Evolutionary conservation across 2,888 invertebrate species (phyloP).

Genomic region (Polydrusus cervinus): DNA sequence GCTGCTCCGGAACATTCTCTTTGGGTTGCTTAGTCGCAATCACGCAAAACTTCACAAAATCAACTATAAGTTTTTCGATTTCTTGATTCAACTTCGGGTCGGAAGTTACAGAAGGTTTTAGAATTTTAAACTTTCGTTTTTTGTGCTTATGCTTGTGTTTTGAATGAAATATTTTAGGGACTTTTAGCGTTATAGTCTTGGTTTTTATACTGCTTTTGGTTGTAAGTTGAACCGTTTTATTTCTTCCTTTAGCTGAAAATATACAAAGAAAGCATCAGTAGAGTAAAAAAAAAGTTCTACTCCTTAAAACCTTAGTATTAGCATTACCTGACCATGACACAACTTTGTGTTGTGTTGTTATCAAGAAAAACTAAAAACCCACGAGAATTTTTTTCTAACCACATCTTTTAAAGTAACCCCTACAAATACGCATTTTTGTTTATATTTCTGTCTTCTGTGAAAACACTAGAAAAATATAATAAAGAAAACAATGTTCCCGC

Average conservation of each 20-base stretch:
- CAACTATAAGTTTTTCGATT: conserved; percentile 76
- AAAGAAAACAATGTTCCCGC: no score
- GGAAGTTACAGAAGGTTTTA: conserved; percentile 68
- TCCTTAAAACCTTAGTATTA: no score
- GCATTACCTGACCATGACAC: no score
- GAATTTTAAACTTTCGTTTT: conserved; percentile 74
- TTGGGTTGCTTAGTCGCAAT: conserved; percentile 62
- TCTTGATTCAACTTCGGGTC: conserved; percentile 74
- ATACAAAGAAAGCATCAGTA: not conserved
- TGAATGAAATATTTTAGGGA: conserved; percentile 70
- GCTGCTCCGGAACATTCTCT: conserved; percentile 67
- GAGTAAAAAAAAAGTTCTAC: no score
- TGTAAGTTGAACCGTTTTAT: conserved; percentile 4
- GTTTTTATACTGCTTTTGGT: conserved; percentile 55
- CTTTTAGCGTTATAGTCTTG: conserved; percentile 66
- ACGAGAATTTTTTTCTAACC: no score
- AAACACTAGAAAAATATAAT: no score
- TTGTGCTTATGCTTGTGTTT: conserved; percentile 71
- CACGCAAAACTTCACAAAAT: conserved; percentile 72
- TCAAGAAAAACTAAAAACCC: no score
- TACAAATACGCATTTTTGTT: no score
- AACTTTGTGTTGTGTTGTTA: no score
- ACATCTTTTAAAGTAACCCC: no score
- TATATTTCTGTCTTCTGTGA: no score
- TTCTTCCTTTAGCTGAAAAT: conserved; percentile 59